Evolutionary conservation across 2,797 vertebrate species (phyloP).

Genomic region (Sciaenops ocellatus): DNA sequence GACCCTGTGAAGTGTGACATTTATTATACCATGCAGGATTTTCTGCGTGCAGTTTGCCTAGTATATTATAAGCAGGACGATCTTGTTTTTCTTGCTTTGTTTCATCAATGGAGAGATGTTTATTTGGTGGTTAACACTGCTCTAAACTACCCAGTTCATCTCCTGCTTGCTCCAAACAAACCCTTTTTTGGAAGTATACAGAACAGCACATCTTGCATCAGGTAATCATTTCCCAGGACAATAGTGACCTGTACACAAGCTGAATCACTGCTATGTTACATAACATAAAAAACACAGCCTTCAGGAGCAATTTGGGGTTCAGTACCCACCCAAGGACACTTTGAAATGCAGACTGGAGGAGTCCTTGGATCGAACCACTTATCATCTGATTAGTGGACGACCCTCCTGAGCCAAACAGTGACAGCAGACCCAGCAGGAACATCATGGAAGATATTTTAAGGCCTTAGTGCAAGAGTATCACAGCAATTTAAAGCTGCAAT

Average conservation of each 20-base stretch:
- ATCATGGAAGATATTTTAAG: not conserved
- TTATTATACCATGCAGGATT: not conserved
- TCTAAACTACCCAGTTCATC: not conserved
- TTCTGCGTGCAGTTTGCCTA: not conserved
- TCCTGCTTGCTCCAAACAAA: constrained; percentile 4
- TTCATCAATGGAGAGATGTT: not conserved
- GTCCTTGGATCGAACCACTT: too few species aligned
- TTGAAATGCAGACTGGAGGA: too few species aligned
- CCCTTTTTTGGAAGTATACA: not conserved
- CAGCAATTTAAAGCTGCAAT: not conserved
- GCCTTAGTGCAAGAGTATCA: not conserved
- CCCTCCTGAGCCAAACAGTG: not conserved
- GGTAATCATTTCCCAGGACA: constrained; percentile 21
- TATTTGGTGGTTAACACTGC: not conserved
- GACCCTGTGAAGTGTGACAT: not conserved
- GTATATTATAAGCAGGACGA: not conserved
- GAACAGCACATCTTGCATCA: constrained; percentile 5
- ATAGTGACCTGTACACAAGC: not conserved
- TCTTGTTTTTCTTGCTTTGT: not conserved
- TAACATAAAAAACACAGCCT: not conserved
- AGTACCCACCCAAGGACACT: too few species aligned
- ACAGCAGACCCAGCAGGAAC: constrained; percentile 17
- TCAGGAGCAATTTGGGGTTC: too few species aligned
- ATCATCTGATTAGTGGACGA: too few species aligned
- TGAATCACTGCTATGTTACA: constrained; percentile 14